Evolutionary conservation across 2,888 invertebrate species (phyloP), one percentile per base, ranked within the genome.

Genomic region (Dendrolimus houi): DNA sequence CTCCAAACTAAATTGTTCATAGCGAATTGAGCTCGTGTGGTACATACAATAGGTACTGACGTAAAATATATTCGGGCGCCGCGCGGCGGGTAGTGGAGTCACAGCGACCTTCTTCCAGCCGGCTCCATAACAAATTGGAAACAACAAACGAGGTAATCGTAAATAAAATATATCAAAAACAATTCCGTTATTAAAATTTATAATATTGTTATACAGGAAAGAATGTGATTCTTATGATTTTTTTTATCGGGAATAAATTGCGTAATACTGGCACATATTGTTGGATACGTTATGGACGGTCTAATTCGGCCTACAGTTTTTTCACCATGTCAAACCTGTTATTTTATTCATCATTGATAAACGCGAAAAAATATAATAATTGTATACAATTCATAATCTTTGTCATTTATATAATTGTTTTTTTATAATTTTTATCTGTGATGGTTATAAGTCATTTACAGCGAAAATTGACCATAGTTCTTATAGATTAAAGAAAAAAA

Each of bases 161-260:
- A 73, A 75, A 79, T 77, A 79, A 78, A 75, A 77, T 77, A 77
- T 75, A 74, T 70, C 69, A 62, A 60, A 68, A 64, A 68, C 75
- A 75, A 76, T 79, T 76, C 73, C 71, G 66, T 71, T 73, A 75
- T 73, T 72, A 70, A 67, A 71, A 67, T 67, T 67, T 67, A 67
- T 64, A 67, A 64, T 56, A 55, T 59, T 62, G 62, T 52, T 55
- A 55, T 59, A 58, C 57, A 59, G 9, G 53, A 60, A 63, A 58
- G 60, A 58, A 60, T 60, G 29, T 29, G 47, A 47, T 47, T 47
- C 47, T 47, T 47, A 47, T 12, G 47, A 47, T 47, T 12, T 47
- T 12, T 12, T 47, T 2, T 47, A 47, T 47, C 8, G 12, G 12
- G 12, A 47, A 47, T 47, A 47, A 47, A 47, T 47, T 47, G 2